Base-by-base conservation (phyloP, 92 coral and sea anemone species). In the Zoanthus sansibaricus region DNA sequence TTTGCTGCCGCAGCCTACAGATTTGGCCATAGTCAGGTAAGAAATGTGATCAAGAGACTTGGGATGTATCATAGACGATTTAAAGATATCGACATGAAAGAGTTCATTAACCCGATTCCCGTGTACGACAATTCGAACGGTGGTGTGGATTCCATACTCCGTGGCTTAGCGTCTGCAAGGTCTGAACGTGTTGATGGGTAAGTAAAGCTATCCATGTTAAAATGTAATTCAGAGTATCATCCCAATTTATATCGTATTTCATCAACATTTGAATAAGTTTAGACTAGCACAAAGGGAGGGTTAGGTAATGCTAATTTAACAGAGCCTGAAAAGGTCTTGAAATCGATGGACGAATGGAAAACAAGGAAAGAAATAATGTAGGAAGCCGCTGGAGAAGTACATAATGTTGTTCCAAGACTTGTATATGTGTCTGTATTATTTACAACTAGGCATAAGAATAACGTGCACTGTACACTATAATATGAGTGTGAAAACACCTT, bases 1-100 rank as follows among this genome's bases (percentile, higher is more conserved):
- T 90, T 93, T 74, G 88, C 94, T 72, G 88, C 87, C 18, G 91
- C 96, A 25, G 96, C 94, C 64, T 93, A 77, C 76, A 93, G 96
- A 46, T 87, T 85, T 20, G 92, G 96, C 16, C 96, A 93, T 71
- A 91, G 92, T 66, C 79, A 86, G 91, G 79, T 93, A 10, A 78
- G 89, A 54, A 82, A 83, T 12, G 52, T 56, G 33, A 85, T 93
- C 82, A 77, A 56, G 3, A 88, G 92, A 7, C 61, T 91, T 17
- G 88, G 84, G 21, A 76, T 82, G 9, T 58, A 76, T 9, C 84
- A 87, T n/a, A 37, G 33, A 52, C 72, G 77, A 15, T 87, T 55
- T 18, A 10, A 54, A 49, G 80, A 82, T 3, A 91, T 91, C 73
- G 72, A 87, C 11, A 74, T 88, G 59, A 25, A 32, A 13, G 91